Conservation (phyloP, 1,140 invertebrate species). For the Zaprionus africanus region DNA sequence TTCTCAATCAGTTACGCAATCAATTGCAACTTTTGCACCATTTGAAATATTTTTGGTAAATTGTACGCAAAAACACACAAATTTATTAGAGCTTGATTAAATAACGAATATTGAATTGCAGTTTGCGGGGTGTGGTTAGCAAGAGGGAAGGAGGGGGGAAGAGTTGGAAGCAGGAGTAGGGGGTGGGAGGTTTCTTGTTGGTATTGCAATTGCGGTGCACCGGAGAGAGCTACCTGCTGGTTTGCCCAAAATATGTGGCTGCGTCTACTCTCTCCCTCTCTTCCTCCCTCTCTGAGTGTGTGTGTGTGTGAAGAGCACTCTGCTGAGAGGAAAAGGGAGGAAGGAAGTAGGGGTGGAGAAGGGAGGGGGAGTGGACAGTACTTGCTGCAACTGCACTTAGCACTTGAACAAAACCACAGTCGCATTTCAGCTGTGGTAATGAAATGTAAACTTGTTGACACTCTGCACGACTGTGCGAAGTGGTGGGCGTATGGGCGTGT, state of each 20-base stretch:
- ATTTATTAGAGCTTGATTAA: constrained; percentile 14
- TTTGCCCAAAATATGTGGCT: constrained; percentile 8
- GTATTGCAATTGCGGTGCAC: constrained; percentile 1
- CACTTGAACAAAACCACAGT: constrained; percentile 41
- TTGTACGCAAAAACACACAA: constrained; percentile 1
- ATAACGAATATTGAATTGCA: constrained; percentile 25
- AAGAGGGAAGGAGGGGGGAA: neutral
- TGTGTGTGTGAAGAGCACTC: constrained; percentile 9
- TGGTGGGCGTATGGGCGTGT: neutral
- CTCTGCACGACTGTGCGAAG: neutral
- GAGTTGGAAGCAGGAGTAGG: too few species aligned
- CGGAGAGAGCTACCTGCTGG: constrained; percentile 10
- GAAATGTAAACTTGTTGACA: constrained; percentile 47
- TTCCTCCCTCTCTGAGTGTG: neutral
- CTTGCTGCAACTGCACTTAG: constrained; percentile 24
- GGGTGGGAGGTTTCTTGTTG: neutral
- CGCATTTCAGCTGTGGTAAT: constrained; percentile 51
- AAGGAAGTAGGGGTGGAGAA: neutral
- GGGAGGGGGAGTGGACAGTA: constrained; percentile 8
- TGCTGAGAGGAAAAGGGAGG: neutral
- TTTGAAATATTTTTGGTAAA: constrained; percentile 10
- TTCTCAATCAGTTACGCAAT: neutral
- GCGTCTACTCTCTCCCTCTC: neutral
- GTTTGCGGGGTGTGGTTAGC: neutral
- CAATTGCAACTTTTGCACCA: neutral